These are phyloP conservation scores for Drosophila pseudoobscura DNA, from an alignment of 1,140 invertebrate genomes.

Conservation along the genomic window DNA sequence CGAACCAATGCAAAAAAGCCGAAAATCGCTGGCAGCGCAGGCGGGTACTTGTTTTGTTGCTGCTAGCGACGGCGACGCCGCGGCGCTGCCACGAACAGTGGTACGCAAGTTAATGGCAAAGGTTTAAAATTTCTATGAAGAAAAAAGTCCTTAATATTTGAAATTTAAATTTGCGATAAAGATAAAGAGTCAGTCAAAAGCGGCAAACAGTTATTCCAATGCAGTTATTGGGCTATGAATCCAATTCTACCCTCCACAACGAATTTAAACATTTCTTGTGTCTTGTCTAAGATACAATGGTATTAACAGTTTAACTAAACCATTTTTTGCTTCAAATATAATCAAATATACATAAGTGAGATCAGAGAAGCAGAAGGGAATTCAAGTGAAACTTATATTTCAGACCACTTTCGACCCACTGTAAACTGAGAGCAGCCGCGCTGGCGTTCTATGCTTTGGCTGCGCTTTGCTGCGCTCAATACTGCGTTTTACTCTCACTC, in stretches of 20 bases:
- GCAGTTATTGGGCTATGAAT: no score
- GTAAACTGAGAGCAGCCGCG: conserved; percentile 20
- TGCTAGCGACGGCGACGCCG: conserved; percentile 29
- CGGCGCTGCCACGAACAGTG: conserved; percentile 18
- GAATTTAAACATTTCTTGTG: no score
- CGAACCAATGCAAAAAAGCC: conserved; percentile 59
- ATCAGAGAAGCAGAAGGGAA: no score
- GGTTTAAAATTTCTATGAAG: no score
- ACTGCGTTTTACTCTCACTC: conserved; percentile 61
- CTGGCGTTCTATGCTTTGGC: conserved; percentile 17
- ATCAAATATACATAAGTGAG: no score
- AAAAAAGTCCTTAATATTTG: neutral
- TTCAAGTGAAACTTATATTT: neutral
- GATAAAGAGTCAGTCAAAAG: no score
- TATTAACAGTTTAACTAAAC: no score
- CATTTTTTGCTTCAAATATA: no score
- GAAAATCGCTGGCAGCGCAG: conserved; percentile 27
- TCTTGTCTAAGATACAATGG: no score
- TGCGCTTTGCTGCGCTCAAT: conserved; percentile 63
- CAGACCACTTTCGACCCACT: conserved; percentile 3
- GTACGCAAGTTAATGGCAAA: neutral
- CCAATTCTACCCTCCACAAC: no score
- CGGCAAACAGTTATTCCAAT: no score
- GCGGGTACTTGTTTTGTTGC: conserved; percentile 34
- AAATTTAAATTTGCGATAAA: neutral